These are phyloP conservation scores for Enteromius anoplus DNA, from an alignment of 2,797 vertebrate species.

Conservation along the genomic window DNA sequence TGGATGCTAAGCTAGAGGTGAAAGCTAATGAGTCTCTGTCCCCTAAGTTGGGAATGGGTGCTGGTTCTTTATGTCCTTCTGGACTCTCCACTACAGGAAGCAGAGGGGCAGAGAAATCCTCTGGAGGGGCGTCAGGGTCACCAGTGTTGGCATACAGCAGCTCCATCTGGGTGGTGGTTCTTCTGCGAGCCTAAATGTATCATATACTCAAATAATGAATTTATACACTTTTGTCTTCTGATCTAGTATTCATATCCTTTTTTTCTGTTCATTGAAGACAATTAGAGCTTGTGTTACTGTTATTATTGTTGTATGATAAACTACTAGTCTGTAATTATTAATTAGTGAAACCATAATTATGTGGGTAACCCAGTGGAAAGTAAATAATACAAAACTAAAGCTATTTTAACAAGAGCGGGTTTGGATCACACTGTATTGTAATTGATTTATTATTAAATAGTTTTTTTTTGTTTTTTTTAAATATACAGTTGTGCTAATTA, in stretches of 20 bases:
- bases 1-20: slow-evolving; percentile 81
- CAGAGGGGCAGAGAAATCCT: slow-evolving; percentile 79
- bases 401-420: neutral
- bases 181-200: slow-evolving; percentile 84
- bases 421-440: neutral
- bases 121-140: slow-evolving; percentile 80
- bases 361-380: neutral
- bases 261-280: neutral
- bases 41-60: slow-evolving; percentile 67
- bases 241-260: neutral
- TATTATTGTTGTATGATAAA: neutral
- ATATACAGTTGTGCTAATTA: too few relatives aligned
- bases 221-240: neutral
- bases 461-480: neutral
- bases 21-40: slow-evolving; percentile 80
- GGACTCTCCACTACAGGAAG: slow-evolving; percentile 77
- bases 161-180: slow-evolving; percentile 97
- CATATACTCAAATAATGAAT: neutral
- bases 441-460: neutral
- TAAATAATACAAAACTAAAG: neutral
- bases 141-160: slow-evolving; percentile 90
- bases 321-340: neutral
- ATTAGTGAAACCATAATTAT: neutral
- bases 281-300: neutral
- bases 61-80: slow-evolving; percentile 71